Evolutionary conservation across 2,113 vertebrate genomes (phyloP), one percentile per base, ranked within the genome.

Genomic region (Megaptera novaeangliae): DNA sequence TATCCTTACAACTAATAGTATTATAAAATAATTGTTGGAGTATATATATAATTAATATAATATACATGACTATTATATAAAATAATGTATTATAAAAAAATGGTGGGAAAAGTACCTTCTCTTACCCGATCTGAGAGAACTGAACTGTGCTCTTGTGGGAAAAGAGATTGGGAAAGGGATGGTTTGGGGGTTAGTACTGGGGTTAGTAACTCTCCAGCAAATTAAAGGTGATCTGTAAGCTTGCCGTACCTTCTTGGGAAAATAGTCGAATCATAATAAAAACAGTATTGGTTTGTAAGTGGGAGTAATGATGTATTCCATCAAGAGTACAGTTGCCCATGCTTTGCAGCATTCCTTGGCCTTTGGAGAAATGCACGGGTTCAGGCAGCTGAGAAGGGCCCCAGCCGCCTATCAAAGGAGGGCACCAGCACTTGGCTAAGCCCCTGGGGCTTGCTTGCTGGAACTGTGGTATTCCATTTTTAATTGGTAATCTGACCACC

Each of bases 401-500:
- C 57, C 64, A 57, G 20, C 55, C 17, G 6, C 55, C 23, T 10
- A 17, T 57, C 92, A 23, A 46, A 77, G 92, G 78, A n/a, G 3
- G 11, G 44, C 86, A 44, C 69, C 12, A 0, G 36, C 82, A 36
- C 80, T 68, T 55, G 17, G 13, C 63, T 64, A 29, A 49, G 31
- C 74, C 85, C 92, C 34, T 25, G 77, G 83, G 92, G 36, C 77
- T 81, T 46, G 69, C 83, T 72, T 36, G 63, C 29, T 80, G 46
- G 82, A 83, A 59, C 8, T 1, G 9, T 4, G 25, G 72, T 52
- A 5, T 63, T n/a, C 86, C 39, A 7, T 17, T 88, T 93, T 93
- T 96, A 94, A 97, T 80, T 92, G 95, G 74, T 97, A 89, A 95
- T 91, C 84, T 87, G 78, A 93, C 88, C 85, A 72, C 85, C 81